Evolutionary conservation across 1,140 invertebrate genomes (phyloP), one percentile per base, ranked within the genome.

Genomic region (Camponotus floridanus): DNA sequence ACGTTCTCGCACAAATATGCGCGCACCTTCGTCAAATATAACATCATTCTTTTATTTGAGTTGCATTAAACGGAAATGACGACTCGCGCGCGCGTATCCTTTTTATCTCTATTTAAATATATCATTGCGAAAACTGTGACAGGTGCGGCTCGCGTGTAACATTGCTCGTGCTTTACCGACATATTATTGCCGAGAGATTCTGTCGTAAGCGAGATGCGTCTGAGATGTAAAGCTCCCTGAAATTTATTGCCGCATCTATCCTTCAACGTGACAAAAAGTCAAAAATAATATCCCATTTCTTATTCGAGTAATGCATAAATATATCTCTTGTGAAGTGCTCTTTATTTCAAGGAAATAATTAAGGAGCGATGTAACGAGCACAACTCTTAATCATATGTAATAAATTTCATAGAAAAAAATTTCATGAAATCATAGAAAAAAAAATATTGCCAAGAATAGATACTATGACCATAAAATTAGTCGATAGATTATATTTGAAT

Each of bases 71-170:
- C 42, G 61, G 48, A 87, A 74, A 68, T 84, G 68, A 64, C 39
- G 18, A 51, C 42, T 51, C 33, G 55, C 42, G 42, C 42, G 15
- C 33, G 55, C 42, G 42, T 64, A 59, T 71, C 65, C 33, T 57
- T 86, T 76, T 83, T 83, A 83, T 83, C 79, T 61, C 74, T 74
- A 62, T 83, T 57, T 74, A 83, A 83, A 83, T 70, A 83, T 45
- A 13, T 87, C 76, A 55, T 88, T 81, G 45, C 68, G 61, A 88
- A 62, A 83, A 65, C 39, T 6, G 33, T 55, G 45, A 85, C 81
- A 45, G 48, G 13, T 31, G 39, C 73, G 33, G 6, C 59, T 76
- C 26, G n/a, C 73, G 61, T 78, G n/a, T 45, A 61, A 5, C 13
- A 21, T 11, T n/a, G 48, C 18, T 64, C 33, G 21, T 84, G 59